Evolutionary conservation across 2,888 invertebrate genomes (phyloP).

Genomic region (Formica aserva): DNA sequence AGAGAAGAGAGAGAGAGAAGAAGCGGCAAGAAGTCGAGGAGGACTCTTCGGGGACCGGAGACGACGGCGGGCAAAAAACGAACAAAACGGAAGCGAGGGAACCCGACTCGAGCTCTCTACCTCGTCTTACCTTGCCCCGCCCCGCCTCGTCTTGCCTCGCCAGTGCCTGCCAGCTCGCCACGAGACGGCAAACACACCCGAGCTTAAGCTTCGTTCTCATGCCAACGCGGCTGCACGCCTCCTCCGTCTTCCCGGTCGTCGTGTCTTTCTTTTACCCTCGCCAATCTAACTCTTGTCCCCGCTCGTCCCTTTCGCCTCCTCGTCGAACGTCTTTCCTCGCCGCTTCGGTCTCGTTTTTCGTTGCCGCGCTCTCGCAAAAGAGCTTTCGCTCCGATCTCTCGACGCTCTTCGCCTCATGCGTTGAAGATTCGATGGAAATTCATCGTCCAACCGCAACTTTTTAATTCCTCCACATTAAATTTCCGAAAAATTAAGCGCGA

Average conservation of each 20-base stretch:
- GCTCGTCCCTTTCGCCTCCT: not conserved
- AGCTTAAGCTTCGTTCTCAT: slow-evolving; percentile 62
- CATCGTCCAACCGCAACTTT: slow-evolving; percentile 19
- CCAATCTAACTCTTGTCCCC: slow-evolving; percentile 32
- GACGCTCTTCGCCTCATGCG: slow-evolving; percentile 13
- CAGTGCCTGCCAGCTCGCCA: slow-evolving; percentile 60
- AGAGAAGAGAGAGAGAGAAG: slow-evolving; percentile 44
- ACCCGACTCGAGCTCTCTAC: slow-evolving; percentile 54
- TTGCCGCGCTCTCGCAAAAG: slow-evolving; percentile 38
- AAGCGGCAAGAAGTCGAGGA: slow-evolving; percentile 59
- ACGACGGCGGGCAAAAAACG: slow-evolving; percentile 62
- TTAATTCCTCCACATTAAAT: slow-evolving; percentile 12
- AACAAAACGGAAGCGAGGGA: slow-evolving; percentile 62
- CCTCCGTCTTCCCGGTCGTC: slow-evolving; percentile 40
- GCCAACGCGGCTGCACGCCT: slow-evolving; percentile 53
- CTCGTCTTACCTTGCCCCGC: slow-evolving; percentile 19
- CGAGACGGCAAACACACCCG: slow-evolving; percentile 66
- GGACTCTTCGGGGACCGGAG: slow-evolving; percentile 55
- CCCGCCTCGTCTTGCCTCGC: slow-evolving; percentile 18
- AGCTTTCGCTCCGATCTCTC: slow-evolving; percentile 23
- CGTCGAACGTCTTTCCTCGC: slow-evolving; percentile 17
- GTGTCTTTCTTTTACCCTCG: slow-evolving; percentile 51
- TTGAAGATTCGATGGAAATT: slow-evolving; percentile 29
- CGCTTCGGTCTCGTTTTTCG: slow-evolving; percentile 43
- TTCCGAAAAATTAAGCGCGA: slow-evolving; percentile 19